Conservation (phyloP, 1,140 invertebrate species). For the Trypoxylus dichotomus region DNA sequence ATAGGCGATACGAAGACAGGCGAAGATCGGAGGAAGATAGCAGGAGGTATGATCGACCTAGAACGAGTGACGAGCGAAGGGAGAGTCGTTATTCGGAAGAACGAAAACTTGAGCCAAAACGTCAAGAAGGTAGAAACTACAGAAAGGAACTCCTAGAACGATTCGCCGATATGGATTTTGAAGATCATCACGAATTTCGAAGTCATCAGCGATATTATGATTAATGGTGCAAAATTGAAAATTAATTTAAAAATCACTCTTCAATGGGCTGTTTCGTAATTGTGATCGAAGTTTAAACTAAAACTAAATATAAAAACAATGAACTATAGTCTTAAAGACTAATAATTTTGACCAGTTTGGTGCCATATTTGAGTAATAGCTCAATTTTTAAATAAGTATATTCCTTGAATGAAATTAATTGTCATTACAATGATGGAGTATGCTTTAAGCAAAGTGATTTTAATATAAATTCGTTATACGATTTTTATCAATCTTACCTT, state of each 20-base stretch:
- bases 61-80: conserved; percentile 34
- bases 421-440: background rate
- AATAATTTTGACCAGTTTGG: conserved; percentile 51
- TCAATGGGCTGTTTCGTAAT: conserved; percentile 53
- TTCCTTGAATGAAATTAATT: conserved; percentile 20
- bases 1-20: conserved; percentile 30
- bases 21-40: conserved; percentile 36
- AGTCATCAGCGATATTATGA: conserved; percentile 51
- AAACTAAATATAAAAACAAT: conserved; percentile 31
- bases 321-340: conserved; percentile 21
- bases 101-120: conserved; percentile 38
- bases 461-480: background rate
- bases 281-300: conserved; percentile 45
- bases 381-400: conserved; percentile 53
- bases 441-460: background rate
- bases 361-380: conserved; percentile 55
- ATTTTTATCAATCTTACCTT: conserved; percentile 23
- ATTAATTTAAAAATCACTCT: conserved; percentile 29
- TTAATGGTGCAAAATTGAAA: conserved; percentile 31
- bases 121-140: conserved; percentile 50
- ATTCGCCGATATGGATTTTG: conserved; percentile 52
- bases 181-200: conserved; percentile 48
- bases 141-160: conserved; percentile 50
- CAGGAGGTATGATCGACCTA: conserved; percentile 35
- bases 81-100: conserved; percentile 33